phyloP scores from a whole-genome alignment of 1,140 invertebrate species.

The Geopemphigus sp. region DNA sequence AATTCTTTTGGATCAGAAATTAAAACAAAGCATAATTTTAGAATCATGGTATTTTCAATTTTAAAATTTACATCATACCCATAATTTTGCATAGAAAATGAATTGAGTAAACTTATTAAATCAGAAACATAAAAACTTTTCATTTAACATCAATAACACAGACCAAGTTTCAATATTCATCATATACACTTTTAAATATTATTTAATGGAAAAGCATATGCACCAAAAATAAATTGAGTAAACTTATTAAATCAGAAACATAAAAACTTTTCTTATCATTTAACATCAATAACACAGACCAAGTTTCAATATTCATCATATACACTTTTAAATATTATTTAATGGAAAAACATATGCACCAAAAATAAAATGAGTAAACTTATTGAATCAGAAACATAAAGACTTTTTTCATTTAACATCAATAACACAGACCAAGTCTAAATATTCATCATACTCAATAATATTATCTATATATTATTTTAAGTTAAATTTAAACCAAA shows the following conservation, averaged over 20 bases:
- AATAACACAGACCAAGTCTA: background rate
- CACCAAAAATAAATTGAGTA: too few relatives aligned
- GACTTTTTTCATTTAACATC: background rate
- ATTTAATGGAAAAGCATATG: too few relatives aligned
- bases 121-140: background rate
- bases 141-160: background rate
- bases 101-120: background rate
- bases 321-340: too few relatives aligned
- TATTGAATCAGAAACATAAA: background rate
- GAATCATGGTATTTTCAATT: background rate
- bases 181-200: too few relatives aligned
- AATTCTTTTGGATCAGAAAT: background rate
- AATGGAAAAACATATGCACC: too few relatives aligned
- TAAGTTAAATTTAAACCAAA: background rate
- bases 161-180: background rate
- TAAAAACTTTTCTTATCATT: background rate
- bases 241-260: background rate
- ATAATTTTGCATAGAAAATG: background rate
- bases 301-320: background rate
- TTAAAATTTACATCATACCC: background rate
- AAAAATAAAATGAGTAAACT: too few relatives aligned
- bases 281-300: background rate
- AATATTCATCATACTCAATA: background rate
- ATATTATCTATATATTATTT: background rate
- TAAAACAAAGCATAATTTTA: slow-evolving; percentile 3